A percentile compares a stretch with the other conserved stretches of the same genome.
These are phyloP conservation scores for Lamprologus lemairii DNA, from an alignment of 2,113 vertebrate genomes.

Conservation along the genomic window DNA sequence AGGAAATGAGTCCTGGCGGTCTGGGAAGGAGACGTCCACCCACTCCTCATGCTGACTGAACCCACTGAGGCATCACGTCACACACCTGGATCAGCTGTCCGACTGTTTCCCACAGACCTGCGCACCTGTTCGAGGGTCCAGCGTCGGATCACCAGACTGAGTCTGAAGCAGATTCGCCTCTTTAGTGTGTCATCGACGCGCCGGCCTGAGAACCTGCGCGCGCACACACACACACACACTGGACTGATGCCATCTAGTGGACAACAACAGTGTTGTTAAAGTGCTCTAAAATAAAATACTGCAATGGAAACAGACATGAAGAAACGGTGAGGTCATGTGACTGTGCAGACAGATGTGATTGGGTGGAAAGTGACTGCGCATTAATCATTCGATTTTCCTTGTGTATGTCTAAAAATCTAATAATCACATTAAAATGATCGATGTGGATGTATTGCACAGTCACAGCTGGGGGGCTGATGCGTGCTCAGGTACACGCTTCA, in stretches of 20 bases:
- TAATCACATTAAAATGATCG: not conserved
- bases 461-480: not conserved
- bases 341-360: not conserved
- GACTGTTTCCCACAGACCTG: not conserved
- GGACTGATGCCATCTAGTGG: not conserved
- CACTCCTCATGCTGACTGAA: not conserved
- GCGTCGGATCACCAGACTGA: not conserved
- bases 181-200: not conserved
- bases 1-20: not conserved
- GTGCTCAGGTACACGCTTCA: not conserved
- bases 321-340: not conserved
- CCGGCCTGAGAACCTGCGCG: accelerated
- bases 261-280: not conserved
- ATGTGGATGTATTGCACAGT: not conserved
- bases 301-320: not conserved
- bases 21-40: not conserved
- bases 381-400: not conserved
- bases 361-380: not conserved
- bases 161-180: not conserved
- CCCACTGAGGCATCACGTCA: not conserved
- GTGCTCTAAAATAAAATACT: not conserved
- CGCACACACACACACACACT: not conserved
- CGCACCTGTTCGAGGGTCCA: not conserved
- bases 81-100: not conserved
- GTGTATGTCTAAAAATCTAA: not conserved